Percentiles rank a stretch among this genome's conserved stretches.
These are phyloP conservation scores for Silurus meridionalis DNA, from an alignment of 2,113 vertebrate species.

Conservation along the genomic window DNA sequence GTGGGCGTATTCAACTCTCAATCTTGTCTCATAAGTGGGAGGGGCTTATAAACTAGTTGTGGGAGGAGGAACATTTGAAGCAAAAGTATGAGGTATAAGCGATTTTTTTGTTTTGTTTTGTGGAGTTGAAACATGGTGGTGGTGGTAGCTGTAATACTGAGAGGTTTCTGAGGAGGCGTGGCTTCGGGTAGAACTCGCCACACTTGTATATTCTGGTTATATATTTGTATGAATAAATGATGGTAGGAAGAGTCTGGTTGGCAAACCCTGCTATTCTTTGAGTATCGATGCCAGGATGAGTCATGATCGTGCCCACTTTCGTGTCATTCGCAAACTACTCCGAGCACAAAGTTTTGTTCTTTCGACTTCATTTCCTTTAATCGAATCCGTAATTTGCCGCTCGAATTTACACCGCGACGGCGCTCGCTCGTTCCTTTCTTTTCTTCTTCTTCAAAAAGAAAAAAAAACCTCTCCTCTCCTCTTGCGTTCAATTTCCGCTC, in stretches of 20 bases:
- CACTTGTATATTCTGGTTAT: background rate
- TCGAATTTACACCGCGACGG: slow-evolving; percentile 33
- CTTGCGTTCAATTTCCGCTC: background rate
- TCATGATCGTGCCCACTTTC: background rate
- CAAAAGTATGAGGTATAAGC: background rate
- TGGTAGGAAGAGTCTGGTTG: background rate
- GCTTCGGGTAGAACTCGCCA: slow-evolving; percentile 19
- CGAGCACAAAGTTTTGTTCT: background rate
- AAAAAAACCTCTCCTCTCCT: background rate
- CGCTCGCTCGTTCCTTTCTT: slow-evolving; percentile 44
- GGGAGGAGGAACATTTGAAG: too few relatives aligned
- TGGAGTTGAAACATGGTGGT: slow-evolving; percentile 1
- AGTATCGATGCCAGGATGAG: background rate
- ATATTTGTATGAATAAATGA: background rate
- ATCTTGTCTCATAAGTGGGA: slow-evolving; percentile 69
- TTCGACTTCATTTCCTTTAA: slow-evolving; percentile 33
- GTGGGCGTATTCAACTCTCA: slow-evolving; percentile 47
- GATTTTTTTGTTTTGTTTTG: too few relatives aligned
- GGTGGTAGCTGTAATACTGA: slow-evolving; percentile 47
- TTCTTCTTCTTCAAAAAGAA: background rate
- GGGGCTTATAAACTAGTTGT: slow-evolving; percentile 32
- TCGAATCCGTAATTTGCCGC: slow-evolving; percentile 15
- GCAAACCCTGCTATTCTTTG: background rate
- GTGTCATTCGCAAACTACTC: background rate
- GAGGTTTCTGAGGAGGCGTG: slow-evolving; percentile 29